Evolutionary conservation across 30 jellyfish, hydroid and myxozoan species (phyloP).

Genomic region (Aurelia aurita): DNA sequence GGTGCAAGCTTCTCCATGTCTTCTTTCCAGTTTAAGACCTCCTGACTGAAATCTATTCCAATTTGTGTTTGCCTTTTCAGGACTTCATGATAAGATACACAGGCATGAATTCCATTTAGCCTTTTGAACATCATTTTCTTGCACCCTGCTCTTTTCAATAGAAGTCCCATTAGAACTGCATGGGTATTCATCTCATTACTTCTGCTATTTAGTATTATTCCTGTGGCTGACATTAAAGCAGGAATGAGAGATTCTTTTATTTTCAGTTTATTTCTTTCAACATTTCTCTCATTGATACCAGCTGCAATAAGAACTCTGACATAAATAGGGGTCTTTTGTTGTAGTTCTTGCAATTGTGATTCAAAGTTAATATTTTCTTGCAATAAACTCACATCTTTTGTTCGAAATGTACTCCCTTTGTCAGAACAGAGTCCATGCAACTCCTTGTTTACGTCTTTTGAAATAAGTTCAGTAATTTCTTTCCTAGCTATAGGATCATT

Average conservation of each 20-base stretch:
- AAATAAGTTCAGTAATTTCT: not conserved
- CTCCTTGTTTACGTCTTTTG: not conserved
- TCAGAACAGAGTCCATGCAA: not conserved
- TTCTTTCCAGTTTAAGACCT: not conserved
- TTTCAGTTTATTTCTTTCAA: too few species aligned
- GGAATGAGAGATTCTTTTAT: too few species aligned
- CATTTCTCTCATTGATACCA: too few species aligned
- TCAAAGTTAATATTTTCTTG: not conserved
- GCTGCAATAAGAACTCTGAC: too few species aligned
- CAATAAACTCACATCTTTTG: not conserved
- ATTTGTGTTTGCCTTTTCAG: not conserved
- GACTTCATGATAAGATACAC: constrained; percentile 2
- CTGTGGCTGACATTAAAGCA: not conserved
- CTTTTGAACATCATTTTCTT: not conserved
- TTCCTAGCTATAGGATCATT: not conserved
- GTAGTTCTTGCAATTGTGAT: not conserved
- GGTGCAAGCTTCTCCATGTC: not conserved
- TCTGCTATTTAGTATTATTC: not conserved
- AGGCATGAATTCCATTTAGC: not conserved
- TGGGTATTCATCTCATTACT: not conserved
- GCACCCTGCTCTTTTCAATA: not conserved
- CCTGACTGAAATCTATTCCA: constrained; percentile 3
- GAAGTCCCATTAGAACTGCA: not conserved
- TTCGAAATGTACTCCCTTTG: not conserved
- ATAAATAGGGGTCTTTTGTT: too few species aligned